phyloP scores from a whole-genome alignment of 2,888 invertebrate genomes.

The Anoplius nigerrimus region DNA sequence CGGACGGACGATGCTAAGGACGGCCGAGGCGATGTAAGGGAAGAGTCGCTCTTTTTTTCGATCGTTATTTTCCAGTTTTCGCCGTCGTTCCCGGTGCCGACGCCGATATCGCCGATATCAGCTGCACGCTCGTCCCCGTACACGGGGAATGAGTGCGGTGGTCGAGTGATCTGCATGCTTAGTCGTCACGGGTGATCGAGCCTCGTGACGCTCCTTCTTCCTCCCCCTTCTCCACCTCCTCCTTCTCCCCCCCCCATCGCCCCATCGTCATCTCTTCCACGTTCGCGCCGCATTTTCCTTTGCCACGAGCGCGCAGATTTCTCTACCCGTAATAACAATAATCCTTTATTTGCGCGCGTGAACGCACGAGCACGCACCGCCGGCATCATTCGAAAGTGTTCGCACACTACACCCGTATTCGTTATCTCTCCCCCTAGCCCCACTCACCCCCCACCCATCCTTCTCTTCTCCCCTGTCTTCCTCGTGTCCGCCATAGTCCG shows the following conservation, averaged over 20 bases:
- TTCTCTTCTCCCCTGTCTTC: no score
- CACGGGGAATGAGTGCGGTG: neutral
- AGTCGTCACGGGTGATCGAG: constrained; percentile 22
- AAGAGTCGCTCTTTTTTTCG: neutral
- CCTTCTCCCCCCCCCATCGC: constrained; percentile 15
- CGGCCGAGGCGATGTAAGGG: no score
- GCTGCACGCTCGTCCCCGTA: neutral
- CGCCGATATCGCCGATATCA: no score
- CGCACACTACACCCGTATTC: constrained; percentile 27
- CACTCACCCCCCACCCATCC: no score
- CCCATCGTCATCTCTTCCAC: neutral
- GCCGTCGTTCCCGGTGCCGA: neutral
- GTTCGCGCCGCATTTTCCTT: neutral
- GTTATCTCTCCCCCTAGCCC: constrained; percentile 19
- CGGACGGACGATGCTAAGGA: neutral
- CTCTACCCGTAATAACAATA: constrained; percentile 17
- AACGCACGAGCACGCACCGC: constrained; percentile 5
- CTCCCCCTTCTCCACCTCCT: constrained; percentile 16
- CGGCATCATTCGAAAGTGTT: constrained; percentile 36
- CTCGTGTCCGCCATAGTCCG: no score
- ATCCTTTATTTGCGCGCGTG: constrained; percentile 27
- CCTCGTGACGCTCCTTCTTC: constrained; percentile 22
- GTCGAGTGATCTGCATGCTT: neutral
- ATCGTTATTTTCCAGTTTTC: neutral
- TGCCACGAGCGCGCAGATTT: constrained; percentile 16